Evolutionary conservation across 2,113 vertebrate species (phyloP).

Genomic region (Pao palembangensis): DNA sequence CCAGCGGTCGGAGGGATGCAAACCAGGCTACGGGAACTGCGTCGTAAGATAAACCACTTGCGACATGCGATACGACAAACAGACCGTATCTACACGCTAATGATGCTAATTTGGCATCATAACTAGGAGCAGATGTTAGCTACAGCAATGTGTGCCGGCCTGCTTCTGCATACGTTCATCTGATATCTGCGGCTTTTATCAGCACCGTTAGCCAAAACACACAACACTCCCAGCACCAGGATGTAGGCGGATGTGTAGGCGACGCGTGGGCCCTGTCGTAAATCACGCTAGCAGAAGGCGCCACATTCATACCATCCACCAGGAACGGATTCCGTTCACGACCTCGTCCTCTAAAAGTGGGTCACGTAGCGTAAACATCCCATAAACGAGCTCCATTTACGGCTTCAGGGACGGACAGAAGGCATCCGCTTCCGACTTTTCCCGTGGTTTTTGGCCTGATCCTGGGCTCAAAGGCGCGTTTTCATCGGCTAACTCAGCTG

Average conservation of each 20-base stretch:
- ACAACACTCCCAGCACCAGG: neutral
- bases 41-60: too few relatives aligned
- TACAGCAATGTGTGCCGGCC: too few relatives aligned
- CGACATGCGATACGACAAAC: too few relatives aligned
- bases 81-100: slow-evolving; percentile 4
- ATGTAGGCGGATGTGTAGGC: neutral
- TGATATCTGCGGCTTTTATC: neutral
- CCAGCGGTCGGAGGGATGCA: too few relatives aligned
- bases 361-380: neutral
- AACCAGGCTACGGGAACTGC: too few relatives aligned
- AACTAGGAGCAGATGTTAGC: neutral
- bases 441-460: too few relatives aligned
- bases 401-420: neutral
- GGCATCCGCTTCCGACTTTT: neutral
- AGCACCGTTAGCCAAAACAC: neutral
- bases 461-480: too few relatives aligned
- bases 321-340: neutral
- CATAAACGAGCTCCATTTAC: neutral
- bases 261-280: neutral
- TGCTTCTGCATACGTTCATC: too few relatives aligned
- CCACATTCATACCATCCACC: neutral
- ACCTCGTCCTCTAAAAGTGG: slow-evolving; percentile 1
- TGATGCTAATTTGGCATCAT: neutral
- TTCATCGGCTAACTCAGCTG: neutral
- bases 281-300: neutral